phyloP scores from a whole-genome alignment of 2,797 vertebrate genomes.

The Danio choprae region DNA sequence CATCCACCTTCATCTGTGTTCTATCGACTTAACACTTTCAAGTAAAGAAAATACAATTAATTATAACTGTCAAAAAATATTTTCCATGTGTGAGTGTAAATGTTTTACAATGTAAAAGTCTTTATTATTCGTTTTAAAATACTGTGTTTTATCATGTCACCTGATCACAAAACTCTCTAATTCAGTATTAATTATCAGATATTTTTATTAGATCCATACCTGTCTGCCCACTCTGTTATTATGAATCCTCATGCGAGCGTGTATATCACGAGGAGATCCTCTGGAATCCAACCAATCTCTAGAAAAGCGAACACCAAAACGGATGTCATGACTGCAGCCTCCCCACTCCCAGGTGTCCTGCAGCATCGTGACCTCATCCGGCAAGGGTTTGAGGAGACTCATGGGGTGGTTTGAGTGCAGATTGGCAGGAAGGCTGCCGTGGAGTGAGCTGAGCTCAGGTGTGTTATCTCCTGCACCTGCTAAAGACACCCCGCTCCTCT shows the following conservation, averaged over 20 bases:
- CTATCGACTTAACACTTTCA: too few relatives aligned
- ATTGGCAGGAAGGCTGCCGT: conserved; percentile 73
- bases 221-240: conserved; percentile 92
- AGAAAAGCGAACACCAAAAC: conserved; percentile 91
- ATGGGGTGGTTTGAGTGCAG: conserved; percentile 73
- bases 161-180: background rate
- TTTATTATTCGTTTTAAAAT: too few relatives aligned
- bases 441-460: conserved; percentile 70
- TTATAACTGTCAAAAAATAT: too few relatives aligned
- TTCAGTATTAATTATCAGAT: background rate
- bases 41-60: too few relatives aligned
- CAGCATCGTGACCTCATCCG: conserved; percentile 77
- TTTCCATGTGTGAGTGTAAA: too few relatives aligned
- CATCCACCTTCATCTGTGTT: background rate
- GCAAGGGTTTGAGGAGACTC: conserved; percentile 75
- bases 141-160: background rate
- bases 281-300: conserved; percentile 91
- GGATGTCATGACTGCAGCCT: conserved; percentile 89
- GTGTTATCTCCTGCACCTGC: conserved; percentile 69
- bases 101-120: too few relatives aligned
- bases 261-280: conserved; percentile 89
- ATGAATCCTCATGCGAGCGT: conserved; percentile 91
- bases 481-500: conserved; percentile 78
- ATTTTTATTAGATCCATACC: conserved; percentile 70
- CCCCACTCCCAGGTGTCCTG: conserved; percentile 96